phyloP scores from a whole-genome alignment of 2,113 vertebrate species.

The Chlorodrepanis virens region DNA sequence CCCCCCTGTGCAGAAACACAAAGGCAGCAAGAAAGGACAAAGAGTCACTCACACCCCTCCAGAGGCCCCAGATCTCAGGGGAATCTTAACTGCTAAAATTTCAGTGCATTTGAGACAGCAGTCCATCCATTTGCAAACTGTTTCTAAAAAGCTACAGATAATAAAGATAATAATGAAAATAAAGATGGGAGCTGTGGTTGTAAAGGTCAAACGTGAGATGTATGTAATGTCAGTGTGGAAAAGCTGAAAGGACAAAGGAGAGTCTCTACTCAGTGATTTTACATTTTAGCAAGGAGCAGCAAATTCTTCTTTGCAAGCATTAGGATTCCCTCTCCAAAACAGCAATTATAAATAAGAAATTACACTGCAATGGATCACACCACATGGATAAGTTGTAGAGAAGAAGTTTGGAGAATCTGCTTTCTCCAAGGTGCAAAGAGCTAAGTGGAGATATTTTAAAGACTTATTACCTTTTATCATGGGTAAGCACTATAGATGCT shows the following conservation, averaged over 20 bases:
- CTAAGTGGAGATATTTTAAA: neutral
- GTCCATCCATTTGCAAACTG: neutral
- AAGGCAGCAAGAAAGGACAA: neutral
- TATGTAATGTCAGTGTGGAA: neutral
- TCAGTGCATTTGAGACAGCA: neutral
- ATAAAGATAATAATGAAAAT: neutral
- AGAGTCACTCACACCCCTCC: neutral
- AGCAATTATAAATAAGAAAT: neutral
- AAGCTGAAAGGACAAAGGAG: neutral
- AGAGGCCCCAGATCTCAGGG: neutral
- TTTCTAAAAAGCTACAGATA: neutral
- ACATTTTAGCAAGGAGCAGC: neutral
- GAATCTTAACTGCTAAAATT: neutral
- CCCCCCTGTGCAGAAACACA: neutral
- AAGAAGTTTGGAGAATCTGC: neutral
- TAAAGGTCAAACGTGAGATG: neutral
- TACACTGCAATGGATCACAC: neutral
- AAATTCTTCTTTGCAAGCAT: neutral
- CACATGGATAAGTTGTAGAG: neutral
- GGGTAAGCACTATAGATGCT: neutral
- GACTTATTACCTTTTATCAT: neutral
- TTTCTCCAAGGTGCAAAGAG: neutral
- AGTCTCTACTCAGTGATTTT: neutral
- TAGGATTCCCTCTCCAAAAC: neutral
- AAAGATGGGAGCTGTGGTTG: neutral